Evolutionary conservation across 2,888 invertebrate genomes (phyloP).

Genomic region (Caenorhabditis auriculariae): DNA sequence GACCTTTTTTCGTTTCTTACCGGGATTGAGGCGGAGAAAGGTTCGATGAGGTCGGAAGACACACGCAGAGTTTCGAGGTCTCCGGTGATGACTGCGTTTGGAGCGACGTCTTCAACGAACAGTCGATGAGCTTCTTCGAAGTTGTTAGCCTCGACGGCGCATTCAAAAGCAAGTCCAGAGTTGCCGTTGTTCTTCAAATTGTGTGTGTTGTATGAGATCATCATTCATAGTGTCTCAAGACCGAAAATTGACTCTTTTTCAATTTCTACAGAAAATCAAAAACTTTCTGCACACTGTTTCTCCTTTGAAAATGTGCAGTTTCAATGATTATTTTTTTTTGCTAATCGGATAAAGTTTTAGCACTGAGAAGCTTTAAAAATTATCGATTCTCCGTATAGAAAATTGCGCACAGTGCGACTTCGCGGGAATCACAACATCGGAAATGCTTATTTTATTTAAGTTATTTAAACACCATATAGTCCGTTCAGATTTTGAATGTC

Average conservation of each 20-base stretch:
- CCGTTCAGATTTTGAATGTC: no score
- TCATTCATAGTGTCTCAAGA: no score
- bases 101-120: conserved; percentile 39
- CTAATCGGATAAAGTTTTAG: conserved; percentile 10
- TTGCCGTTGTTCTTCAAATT: no score
- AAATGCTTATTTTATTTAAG: no score
- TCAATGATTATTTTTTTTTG: no score
- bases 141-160: conserved; percentile 28
- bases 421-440: not conserved
- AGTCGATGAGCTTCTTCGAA: conserved; percentile 18
- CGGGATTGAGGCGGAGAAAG: conserved; percentile 25
- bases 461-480: no score
- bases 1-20: not conserved
- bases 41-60: conserved; percentile 24
- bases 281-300: no score
- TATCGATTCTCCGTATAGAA: not conserved
- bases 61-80: conserved; percentile 20
- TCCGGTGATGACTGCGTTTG: conserved; percentile 32
- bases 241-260: no score
- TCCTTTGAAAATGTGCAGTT: no score
- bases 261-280: no score
- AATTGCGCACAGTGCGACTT: not conserved
- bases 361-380: not conserved
- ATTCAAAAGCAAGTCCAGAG: conserved; percentile 14
- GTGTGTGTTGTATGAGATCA: no score